phyloP scores from a whole-genome alignment of 2,888 invertebrate species.

The Cylindroiulus punctatus region DNA sequence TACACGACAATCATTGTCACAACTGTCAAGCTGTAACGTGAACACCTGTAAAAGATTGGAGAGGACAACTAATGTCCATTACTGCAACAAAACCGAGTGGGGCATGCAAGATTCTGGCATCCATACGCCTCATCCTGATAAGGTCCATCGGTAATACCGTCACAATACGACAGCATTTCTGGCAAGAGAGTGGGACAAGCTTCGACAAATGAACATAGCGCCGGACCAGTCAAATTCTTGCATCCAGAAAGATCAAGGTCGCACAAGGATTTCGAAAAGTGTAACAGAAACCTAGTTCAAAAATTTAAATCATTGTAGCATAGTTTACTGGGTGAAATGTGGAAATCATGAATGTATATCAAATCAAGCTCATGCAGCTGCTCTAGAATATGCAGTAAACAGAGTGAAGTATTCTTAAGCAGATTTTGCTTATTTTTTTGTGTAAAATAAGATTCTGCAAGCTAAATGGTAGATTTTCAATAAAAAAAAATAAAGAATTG shows the following conservation, averaged over 20 bases:
- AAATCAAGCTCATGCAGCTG: too few relatives aligned
- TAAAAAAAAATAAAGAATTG: too few relatives aligned
- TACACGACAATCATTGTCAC: too few relatives aligned
- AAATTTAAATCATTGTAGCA: background rate
- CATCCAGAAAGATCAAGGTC: constrained; percentile 48
- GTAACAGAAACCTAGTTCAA: background rate
- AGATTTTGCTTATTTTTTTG: too few relatives aligned
- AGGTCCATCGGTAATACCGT: constrained; percentile 49
- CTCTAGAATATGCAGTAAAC: too few relatives aligned
- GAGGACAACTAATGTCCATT: background rate
- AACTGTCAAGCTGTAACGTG: too few relatives aligned
- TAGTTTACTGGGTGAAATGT: background rate
- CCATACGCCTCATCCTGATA: background rate
- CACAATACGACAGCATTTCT: constrained; percentile 48
- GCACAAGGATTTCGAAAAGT: background rate
- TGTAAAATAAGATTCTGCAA: too few relatives aligned
- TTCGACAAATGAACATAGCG: background rate
- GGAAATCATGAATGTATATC: background rate
- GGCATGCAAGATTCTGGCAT: constrained; percentile 42
- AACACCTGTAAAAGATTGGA: background rate
- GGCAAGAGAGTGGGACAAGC: background rate
- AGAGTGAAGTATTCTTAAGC: too few relatives aligned
- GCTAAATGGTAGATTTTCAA: too few relatives aligned
- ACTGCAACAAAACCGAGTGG: constrained; percentile 13
- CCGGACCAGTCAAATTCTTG: background rate